Evolutionary conservation across 2,888 invertebrate genomes (phyloP), one percentile per base, ranked within the genome.

Genomic region (Falcaria lacertinaria): DNA sequence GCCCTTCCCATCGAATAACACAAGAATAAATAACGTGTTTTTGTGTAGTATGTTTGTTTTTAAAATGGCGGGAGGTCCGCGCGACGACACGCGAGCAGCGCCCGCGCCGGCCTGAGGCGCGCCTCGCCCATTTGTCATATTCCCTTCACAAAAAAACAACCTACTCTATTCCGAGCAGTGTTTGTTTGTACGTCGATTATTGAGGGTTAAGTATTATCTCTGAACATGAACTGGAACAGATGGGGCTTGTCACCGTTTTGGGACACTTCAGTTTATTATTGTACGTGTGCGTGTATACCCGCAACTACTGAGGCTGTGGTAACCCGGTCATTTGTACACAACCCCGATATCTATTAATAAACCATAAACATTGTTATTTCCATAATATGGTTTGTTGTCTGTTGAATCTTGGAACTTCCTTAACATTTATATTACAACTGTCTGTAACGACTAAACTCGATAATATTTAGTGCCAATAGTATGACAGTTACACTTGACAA

Each of bases 51-150:
- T 89, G 86, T 89, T 88, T 89, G 89, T 89, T 89, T 89, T 87
- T 81, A 86, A 88, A 89, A 88, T 89, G 89, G 89, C 89, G 88
- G 89, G 89, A 89, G 88, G 88, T 88, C 88, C 73, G 79, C 74
- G 81, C 81, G 87, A 84, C 87, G 87, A 89, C 89, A 88, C 89
- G 87, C 88, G 86, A 87, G 83, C 82, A 76, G 69, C 66, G 72
- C 64, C 70, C 68, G 69, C 64, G 64, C 47, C 51, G 50, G 47
- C 53, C 43, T 16, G 45, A 53, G 54, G 60, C 55, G 56, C 60
- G 51, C 49, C 52, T 55, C 47, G 75, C 80, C 86, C 89, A 88
- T 88, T 88, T 87, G 87, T 89, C 89, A 89, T 88, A 87, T 83
- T 87, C 83, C 74, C 71, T 79, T 78, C 82, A 87, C 86, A 88